These are phyloP conservation scores for Choristoneura fumiferana DNA, from an alignment of 1,140 invertebrate species.

Conservation along the genomic window DNA sequence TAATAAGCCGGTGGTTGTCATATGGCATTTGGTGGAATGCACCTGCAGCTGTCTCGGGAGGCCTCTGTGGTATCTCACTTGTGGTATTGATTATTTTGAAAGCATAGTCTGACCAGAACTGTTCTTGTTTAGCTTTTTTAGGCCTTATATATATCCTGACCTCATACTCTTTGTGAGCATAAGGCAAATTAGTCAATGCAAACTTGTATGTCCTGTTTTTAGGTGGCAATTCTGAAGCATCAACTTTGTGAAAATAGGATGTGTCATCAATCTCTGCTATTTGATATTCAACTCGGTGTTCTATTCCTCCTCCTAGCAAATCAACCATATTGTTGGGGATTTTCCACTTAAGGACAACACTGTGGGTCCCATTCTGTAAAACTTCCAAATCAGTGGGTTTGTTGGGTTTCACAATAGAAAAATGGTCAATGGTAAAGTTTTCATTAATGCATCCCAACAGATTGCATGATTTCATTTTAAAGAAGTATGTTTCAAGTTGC, in stretches of 20 bases:
- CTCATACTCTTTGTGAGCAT: conserved; percentile 84
- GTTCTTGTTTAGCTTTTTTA: conserved; percentile 70
- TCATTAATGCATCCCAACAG: conserved; percentile 74
- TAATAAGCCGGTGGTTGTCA: conserved; percentile 77
- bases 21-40: conserved; percentile 81
- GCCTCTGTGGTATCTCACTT: conserved; percentile 79
- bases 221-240: conserved; percentile 49
- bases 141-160: conserved; percentile 82
- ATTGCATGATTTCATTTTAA: conserved; percentile 79
- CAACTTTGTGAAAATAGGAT: conserved; percentile 76
- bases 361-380: conserved; percentile 78
- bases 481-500: conserved; percentile 77
- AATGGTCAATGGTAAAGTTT: conserved; percentile 80
- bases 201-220: conserved; percentile 66
- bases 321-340: conserved; percentile 79
- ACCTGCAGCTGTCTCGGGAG: conserved; percentile 82
- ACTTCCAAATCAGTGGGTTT: conserved; percentile 79
- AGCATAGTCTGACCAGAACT: conserved; percentile 83
- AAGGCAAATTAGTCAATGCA: conserved; percentile 80
- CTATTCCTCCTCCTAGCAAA: conserved; percentile 79
- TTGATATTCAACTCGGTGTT: conserved; percentile 82
- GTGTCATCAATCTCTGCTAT: conserved; percentile 79
- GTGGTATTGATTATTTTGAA: conserved; percentile 79
- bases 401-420: conserved; percentile 80
- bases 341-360: conserved; percentile 80